These are phyloP conservation scores for Pogoniulus pusillus DNA, from an alignment of 2,797 vertebrate genomes.

Conservation along the genomic window DNA sequence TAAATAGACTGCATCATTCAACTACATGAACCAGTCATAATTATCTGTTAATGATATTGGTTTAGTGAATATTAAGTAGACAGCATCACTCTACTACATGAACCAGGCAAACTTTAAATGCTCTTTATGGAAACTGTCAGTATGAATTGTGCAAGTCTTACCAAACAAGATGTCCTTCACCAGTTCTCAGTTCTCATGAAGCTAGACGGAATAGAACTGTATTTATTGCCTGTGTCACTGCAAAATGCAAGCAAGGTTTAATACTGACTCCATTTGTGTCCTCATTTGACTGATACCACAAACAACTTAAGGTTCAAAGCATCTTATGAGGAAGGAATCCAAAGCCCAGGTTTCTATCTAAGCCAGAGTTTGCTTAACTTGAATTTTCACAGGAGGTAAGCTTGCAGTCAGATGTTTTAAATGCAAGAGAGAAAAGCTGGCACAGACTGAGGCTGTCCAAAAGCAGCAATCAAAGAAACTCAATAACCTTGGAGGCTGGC, in stretches of 20 bases:
- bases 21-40: no score
- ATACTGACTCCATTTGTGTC: not conserved
- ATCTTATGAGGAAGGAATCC: not conserved
- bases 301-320: not conserved
- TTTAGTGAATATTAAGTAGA: not conserved
- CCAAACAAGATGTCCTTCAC: not conserved
- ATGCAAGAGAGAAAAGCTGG: not conserved
- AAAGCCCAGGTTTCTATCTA: not conserved
- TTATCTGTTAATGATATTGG: not conserved
- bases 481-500: not conserved
- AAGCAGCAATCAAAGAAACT: not conserved
- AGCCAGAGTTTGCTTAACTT: not conserved
- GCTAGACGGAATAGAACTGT: not conserved
- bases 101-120: not conserved
- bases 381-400: not conserved
- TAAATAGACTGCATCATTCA: no score
- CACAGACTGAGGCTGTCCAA: not conserved
- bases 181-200: not conserved
- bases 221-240: not conserved
- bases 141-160: not conserved
- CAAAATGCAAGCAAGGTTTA: not conserved
- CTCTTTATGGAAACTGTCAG: not conserved
- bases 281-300: not conserved
- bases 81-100: not conserved
- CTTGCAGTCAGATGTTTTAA: not conserved